These are phyloP conservation scores for Nothoprocta perdicaria DNA, from an alignment of 2,113 vertebrate species.

Conservation along the genomic window DNA sequence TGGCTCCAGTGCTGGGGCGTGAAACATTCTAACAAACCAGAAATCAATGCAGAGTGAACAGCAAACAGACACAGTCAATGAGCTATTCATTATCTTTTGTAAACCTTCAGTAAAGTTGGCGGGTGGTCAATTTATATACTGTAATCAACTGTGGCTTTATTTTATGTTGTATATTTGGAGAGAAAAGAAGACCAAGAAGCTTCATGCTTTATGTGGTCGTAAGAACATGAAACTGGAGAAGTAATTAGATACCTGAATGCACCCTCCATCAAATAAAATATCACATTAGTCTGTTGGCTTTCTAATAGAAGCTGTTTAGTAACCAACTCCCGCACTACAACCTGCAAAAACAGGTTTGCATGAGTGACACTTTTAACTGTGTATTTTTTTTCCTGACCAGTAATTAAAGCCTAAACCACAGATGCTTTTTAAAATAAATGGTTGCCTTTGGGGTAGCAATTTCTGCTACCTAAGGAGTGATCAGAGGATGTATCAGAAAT, in stretches of 20 bases:
- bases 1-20: conserved; percentile 25
- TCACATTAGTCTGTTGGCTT: background rate
- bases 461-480: conserved; percentile 11
- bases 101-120: conserved; percentile 36
- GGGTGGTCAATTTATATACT: conserved; percentile 39
- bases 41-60: conserved; percentile 44
- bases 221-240: background rate
- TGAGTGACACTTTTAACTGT: background rate
- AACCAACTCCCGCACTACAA: background rate
- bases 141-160: conserved; percentile 25
- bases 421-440: background rate
- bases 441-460: background rate
- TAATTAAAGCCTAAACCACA: conserved; percentile 23
- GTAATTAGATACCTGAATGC: background rate
- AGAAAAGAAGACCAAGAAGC: background rate
- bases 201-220: background rate
- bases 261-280: background rate
- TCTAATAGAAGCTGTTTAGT: background rate
- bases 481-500: background rate
- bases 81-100: conserved; percentile 56
- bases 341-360: background rate
- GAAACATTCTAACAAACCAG: conserved; percentile 56
- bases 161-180: background rate
- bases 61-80: conserved; percentile 44
- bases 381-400: background rate